Evolutionary conservation across 2,113 vertebrate genomes (phyloP).

Genomic region (Pelusios castaneus): DNA sequence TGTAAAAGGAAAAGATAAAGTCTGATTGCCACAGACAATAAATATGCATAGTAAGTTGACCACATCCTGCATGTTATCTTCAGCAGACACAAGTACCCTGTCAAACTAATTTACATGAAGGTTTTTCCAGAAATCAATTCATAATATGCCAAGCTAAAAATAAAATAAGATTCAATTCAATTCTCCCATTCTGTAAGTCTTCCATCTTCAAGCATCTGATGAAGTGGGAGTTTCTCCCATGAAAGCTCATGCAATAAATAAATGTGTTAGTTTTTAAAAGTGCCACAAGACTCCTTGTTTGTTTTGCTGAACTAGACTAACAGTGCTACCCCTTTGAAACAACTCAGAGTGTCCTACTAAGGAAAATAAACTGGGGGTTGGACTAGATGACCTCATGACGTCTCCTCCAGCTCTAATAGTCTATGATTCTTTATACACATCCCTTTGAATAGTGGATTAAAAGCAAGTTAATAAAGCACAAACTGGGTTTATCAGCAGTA

Average conservation of each 20-base stretch:
- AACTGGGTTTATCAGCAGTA: background rate
- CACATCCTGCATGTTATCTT: background rate
- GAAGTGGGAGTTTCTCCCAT: too few species aligned
- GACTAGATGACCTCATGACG: too few species aligned
- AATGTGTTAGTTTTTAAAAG: too few species aligned
- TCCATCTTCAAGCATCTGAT: too few species aligned
- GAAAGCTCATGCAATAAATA: too few species aligned
- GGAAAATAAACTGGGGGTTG: background rate
- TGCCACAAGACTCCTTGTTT: too few species aligned
- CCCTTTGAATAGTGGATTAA: background rate
- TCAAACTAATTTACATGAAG: background rate
- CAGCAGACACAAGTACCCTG: background rate
- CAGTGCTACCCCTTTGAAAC: background rate
- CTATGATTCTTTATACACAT: background rate
- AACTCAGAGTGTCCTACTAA: background rate
- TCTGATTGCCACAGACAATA: background rate
- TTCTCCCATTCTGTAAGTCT: too few species aligned
- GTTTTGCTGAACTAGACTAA: too few species aligned
- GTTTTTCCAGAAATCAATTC: background rate
- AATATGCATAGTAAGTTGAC: background rate
- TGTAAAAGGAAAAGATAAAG: background rate
- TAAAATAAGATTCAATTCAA: background rate
- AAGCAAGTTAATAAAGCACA: conserved; percentile 2
- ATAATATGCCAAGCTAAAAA: background rate
- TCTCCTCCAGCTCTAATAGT: too few species aligned